Conservation (phyloP, 1,140 invertebrate species). For the Drosophila baimaii region DNA sequence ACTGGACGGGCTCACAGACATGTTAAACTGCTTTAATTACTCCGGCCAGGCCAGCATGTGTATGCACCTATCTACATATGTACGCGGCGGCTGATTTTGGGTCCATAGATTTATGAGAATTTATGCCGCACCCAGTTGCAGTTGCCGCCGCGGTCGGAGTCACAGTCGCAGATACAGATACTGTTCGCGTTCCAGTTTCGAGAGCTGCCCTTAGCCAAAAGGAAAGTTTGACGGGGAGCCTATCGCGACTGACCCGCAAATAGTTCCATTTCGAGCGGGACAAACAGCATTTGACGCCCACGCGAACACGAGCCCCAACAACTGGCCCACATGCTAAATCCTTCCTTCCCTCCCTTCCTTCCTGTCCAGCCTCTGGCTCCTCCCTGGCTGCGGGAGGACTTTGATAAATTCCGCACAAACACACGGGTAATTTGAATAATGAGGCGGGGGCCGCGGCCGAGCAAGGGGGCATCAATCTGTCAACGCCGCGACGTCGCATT, state of each 20-base stretch:
- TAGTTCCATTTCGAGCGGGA: conserved; percentile 43
- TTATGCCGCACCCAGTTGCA: conserved; percentile 69
- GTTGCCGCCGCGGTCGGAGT: neutral
- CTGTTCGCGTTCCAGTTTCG: conserved; percentile 31
- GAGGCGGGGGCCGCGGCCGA: conserved; percentile 66
- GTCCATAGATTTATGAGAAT: conserved; percentile 79
- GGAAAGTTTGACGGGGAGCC: conserved; percentile 67
- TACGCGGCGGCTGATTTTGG: conserved; percentile 43
- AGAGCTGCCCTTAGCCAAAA: conserved; percentile 71
- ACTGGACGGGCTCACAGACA: conserved; percentile 66
- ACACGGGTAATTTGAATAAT: conserved; percentile 78
- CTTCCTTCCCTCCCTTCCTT: conserved; percentile 5
- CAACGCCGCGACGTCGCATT: conserved; percentile 74
- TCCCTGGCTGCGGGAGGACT: conserved; percentile 51
- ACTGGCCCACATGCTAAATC: conserved; percentile 49
- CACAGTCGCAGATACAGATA: conserved; percentile 25
- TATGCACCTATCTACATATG: conserved; percentile 59
- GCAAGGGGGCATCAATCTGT: conserved; percentile 81
- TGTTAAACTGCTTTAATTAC: conserved; percentile 82
- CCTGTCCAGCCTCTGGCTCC: conserved; percentile 13
- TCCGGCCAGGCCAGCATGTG: conserved; percentile 59
- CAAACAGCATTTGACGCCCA: conserved; percentile 68
- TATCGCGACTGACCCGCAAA: conserved; percentile 77
- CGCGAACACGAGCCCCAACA: conserved; percentile 47
- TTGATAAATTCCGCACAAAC: conserved; percentile 81